phyloP scores from a whole-genome alignment of 2,797 vertebrate genomes.

The Loris lydekkerianus region DNA sequence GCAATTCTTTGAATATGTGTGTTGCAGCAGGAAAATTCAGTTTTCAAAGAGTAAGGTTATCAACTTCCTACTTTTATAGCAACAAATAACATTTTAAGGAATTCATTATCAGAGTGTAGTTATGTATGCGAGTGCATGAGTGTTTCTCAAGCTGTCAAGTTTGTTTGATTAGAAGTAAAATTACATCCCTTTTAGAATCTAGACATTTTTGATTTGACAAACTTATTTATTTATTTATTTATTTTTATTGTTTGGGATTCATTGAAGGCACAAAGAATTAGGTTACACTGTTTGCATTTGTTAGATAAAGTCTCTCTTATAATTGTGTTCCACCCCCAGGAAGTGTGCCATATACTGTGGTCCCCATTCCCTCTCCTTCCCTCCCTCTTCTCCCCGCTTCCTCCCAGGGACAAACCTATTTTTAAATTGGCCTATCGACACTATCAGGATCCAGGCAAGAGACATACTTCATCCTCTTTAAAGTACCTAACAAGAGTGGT shows the following conservation, averaged over 20 bases:
- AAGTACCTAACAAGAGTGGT: neutral
- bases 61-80: neutral
- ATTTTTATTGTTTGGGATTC: too few relatives aligned
- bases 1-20: neutral
- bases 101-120: neutral
- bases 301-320: too few relatives aligned
- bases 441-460: neutral
- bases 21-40: too few relatives aligned
- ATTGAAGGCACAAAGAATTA: too few relatives aligned
- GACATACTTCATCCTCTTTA: neutral
- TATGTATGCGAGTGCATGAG: neutral
- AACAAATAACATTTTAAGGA: neutral
- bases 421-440: neutral
- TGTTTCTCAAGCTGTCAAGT: neutral
- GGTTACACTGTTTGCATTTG: too few relatives aligned
- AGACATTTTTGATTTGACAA: neutral
- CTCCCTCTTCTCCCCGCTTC: too few relatives aligned
- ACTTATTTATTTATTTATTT: too few relatives aligned
- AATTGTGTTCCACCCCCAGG: too few relatives aligned
- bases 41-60: neutral
- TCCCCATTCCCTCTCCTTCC: too few relatives aligned
- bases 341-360: too few relatives aligned
- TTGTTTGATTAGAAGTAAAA: slow-evolving; percentile 10
- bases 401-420: neutral
- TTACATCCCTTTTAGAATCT: neutral